Evolutionary conservation across 2,797 vertebrate genomes (phyloP).

Genomic region (Mus minutoides): DNA sequence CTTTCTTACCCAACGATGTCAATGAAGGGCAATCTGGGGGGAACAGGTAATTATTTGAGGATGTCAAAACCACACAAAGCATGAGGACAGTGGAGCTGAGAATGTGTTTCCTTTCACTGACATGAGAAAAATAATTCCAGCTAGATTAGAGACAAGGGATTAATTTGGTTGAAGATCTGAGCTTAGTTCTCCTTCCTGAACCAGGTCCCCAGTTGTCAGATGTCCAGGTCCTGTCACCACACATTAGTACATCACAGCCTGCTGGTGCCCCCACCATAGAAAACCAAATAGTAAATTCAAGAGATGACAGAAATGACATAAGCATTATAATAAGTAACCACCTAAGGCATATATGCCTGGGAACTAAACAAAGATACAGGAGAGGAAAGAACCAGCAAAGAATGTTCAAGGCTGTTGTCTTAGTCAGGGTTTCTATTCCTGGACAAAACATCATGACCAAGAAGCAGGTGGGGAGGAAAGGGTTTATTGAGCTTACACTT

Average conservation of each 20-base stretch:
- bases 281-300: neutral
- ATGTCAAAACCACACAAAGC: neutral
- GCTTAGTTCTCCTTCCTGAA: neutral
- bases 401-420: conserved; percentile 76
- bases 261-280: neutral
- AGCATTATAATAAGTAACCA: conserved; percentile 75
- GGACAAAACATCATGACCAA: too few species aligned
- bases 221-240: neutral
- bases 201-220: neutral
- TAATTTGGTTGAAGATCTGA: neutral
- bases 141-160: neutral
- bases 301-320: conserved; percentile 79
- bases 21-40: neutral
- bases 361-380: conserved; percentile 50
- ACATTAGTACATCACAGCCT: neutral
- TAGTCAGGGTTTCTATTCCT: too few species aligned
- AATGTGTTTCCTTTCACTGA: neutral
- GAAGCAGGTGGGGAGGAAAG: too few species aligned
- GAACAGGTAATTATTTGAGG: neutral
- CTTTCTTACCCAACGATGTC: neutral
- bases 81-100: neutral
- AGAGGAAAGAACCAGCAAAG: conserved; percentile 80
- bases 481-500: too few species aligned
- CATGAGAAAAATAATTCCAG: neutral
- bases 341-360: conserved; percentile 57